phyloP scores from a whole-genome alignment of 2,113 vertebrate species.

The Cavia aperea region DNA sequence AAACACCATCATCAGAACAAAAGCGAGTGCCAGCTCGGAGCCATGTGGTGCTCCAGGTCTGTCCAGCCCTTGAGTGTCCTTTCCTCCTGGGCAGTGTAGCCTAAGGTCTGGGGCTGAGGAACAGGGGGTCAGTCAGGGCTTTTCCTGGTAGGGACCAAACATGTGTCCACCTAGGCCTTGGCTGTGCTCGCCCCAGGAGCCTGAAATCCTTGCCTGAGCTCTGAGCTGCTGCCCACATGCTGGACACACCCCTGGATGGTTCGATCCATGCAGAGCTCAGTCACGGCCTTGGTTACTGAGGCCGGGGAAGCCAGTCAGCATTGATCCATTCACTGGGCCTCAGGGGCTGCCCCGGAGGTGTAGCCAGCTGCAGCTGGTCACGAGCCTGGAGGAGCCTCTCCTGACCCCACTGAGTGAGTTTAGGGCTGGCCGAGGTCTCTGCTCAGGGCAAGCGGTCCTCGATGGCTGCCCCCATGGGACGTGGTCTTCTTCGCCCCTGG shows the following conservation, averaged over 20 bases:
- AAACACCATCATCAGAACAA: no score
- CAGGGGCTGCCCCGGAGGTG: background rate
- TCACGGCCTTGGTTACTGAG: background rate
- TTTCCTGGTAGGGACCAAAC: background rate
- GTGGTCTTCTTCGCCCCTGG: accelerated
- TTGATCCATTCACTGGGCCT: background rate
- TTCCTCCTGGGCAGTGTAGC: background rate
- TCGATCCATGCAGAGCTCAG: background rate
- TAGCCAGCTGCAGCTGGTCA: no score
- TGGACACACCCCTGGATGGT: accelerated
- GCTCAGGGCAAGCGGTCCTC: background rate
- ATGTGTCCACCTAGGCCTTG: no score
- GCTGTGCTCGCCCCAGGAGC: background rate
- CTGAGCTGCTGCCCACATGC: background rate
- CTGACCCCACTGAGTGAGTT: background rate
- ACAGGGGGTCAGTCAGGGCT: background rate
- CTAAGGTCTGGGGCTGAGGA: background rate
- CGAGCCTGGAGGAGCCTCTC: no score
- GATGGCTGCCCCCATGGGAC: accelerated
- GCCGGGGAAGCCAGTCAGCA: background rate
- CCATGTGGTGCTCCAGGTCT: background rate
- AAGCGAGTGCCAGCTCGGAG: background rate
- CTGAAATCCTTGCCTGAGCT: background rate
- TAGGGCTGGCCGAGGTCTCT: background rate
- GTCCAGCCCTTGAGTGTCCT: background rate